Conservation (phyloP, 2,113 vertebrate genomes). For the Upupa epops region DNA sequence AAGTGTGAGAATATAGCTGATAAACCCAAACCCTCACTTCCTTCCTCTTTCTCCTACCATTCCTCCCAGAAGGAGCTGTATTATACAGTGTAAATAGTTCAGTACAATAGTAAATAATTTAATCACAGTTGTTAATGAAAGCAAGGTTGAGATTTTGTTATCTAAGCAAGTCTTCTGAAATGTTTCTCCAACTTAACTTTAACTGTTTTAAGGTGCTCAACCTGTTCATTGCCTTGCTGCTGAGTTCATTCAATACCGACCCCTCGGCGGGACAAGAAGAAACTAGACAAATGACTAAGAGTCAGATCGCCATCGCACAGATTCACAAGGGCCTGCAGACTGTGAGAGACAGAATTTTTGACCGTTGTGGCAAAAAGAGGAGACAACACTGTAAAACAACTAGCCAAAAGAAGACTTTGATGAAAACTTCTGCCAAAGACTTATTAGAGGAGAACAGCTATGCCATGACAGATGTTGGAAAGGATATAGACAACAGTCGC, state of each 20-base stretch:
- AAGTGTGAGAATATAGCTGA: neutral
- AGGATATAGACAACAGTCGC: constrained; percentile 57
- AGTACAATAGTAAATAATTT: neutral
- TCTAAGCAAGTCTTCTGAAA: neutral
- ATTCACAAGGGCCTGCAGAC: constrained; percentile 72
- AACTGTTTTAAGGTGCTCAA: constrained; percentile 85
- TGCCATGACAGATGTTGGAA: constrained; percentile 15
- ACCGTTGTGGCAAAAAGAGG: constrained; percentile 6
- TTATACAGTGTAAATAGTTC: neutral
- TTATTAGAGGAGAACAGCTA: constrained; percentile 71
- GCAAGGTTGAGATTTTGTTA: neutral
- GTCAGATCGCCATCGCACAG: constrained; percentile 82
- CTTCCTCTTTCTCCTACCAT: neutral
- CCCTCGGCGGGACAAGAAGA: constrained; percentile 77
- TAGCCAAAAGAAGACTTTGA: neutral
- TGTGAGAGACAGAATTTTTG: constrained; percentile 5
- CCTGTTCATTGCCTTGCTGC: constrained; percentile 91
- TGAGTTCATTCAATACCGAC: constrained; percentile 91
- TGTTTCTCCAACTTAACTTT: neutral
- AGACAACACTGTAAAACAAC: neutral
- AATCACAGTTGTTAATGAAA: neutral
- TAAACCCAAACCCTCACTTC: neutral
- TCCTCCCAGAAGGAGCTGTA: neutral
- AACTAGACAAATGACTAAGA: constrained; percentile 79
- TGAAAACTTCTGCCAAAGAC: neutral